Percentiles rank a stretch among this genome's conserved stretches.
phyloP scores from a whole-genome alignment of 2,888 invertebrate species.

The Morpho helenor region DNA sequence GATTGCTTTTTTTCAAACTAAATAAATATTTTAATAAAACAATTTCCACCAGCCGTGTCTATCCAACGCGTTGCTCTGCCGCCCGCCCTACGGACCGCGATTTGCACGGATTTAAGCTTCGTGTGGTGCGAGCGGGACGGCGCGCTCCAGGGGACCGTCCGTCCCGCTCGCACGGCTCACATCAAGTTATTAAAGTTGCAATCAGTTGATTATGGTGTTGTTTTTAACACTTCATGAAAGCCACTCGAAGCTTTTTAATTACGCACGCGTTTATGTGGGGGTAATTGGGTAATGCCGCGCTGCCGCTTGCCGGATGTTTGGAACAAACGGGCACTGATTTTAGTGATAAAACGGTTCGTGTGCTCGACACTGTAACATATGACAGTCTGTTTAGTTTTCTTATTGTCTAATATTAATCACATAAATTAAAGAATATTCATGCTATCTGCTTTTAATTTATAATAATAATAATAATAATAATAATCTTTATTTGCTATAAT shows the following conservation, averaged over 20 bases:
- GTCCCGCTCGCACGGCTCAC: conserved; percentile 41
- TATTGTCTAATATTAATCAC: too few relatives aligned
- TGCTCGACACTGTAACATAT: not conserved
- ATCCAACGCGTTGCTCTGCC: conserved; percentile 29
- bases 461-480: too few relatives aligned
- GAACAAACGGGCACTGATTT: conserved; percentile 6
- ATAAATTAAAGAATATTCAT: too few relatives aligned
- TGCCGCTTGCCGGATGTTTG: not conserved
- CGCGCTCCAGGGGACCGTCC: conserved; percentile 20
- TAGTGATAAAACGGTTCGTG: conserved; percentile 1
- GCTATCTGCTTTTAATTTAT: too few relatives aligned
- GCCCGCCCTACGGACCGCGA: conserved; percentile 57
- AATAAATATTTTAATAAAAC: too few relatives aligned
- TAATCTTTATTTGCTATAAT: too few relatives aligned
- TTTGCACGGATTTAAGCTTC: conserved; percentile 59
- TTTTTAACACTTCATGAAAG: conserved; percentile 61
- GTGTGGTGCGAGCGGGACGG: conserved; percentile 41
- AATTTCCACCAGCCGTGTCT: conserved; percentile 5
- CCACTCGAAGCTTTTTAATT: conserved; percentile 59
- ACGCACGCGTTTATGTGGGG: conserved; percentile 30
- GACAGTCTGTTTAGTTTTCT: too few relatives aligned
- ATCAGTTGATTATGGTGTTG: conserved; percentile 68
- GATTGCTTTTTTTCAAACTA: too few relatives aligned
- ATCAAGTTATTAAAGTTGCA: conserved; percentile 66
- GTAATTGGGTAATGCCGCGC: conserved; percentile 9